Evolutionary conservation across 2,797 vertebrate species (phyloP).

Genomic region (Sebastes taczanowskii): DNA sequence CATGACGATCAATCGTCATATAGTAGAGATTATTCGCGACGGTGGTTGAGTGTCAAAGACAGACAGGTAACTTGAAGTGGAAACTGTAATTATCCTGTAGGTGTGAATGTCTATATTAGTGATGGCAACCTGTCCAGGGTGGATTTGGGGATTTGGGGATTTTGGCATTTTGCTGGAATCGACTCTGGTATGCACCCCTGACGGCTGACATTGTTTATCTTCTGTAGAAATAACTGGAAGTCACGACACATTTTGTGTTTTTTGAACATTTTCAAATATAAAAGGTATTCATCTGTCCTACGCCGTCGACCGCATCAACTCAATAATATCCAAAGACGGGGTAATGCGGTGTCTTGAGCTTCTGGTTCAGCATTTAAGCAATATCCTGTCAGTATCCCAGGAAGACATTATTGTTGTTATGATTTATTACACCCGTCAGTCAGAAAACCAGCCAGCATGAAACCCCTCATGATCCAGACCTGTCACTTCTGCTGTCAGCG

Average conservation of each 20-base stretch:
- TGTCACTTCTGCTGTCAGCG: conserved; percentile 40
- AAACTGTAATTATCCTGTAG: background rate
- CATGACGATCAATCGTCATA: background rate
- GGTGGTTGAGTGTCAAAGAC: background rate
- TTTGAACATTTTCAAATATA: background rate
- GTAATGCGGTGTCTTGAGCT: background rate
- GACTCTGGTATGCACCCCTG: background rate
- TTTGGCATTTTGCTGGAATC: background rate
- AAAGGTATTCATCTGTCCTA: background rate
- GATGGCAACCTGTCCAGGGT: background rate
- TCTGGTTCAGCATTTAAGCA: conserved; percentile 15
- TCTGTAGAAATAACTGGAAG: background rate
- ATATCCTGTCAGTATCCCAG: conserved; percentile 46
- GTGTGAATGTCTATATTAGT: background rate
- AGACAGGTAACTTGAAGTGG: background rate
- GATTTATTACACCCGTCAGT: conserved; percentile 57
- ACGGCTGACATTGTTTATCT: background rate
- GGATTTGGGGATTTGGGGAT: background rate
- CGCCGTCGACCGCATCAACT: background rate
- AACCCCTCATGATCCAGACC: conserved; percentile 39
- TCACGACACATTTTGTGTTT: background rate
- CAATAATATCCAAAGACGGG: background rate
- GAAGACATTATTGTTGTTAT: conserved; percentile 42
- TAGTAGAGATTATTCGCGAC: background rate
- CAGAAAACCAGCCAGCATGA: conserved; percentile 40